Conservation (phyloP, 2,797 vertebrate species). For the Staurois parvus region DNA sequence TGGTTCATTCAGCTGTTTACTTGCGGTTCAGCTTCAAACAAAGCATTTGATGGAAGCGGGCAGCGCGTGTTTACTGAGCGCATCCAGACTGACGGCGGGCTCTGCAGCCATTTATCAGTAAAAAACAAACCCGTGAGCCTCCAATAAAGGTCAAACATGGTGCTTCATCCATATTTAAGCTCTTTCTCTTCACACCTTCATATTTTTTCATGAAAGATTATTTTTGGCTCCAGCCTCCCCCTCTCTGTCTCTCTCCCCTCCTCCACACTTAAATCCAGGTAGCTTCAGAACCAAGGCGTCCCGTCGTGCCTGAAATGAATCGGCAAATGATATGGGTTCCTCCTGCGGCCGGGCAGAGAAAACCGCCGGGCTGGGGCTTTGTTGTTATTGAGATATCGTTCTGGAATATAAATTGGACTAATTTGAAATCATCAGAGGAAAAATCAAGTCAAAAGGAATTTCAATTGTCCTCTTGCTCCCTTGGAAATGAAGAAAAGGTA, state of each 20-base stretch:
- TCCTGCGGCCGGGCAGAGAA: conserved; percentile 61
- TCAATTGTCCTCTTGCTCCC: conserved; percentile 66
- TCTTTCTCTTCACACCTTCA: conserved; percentile 1
- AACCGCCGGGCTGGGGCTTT: conserved; percentile 64
- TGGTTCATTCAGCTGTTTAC: background rate
- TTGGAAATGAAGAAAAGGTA: conserved; percentile 49
- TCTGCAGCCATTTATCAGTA: background rate
- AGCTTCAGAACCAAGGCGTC: conserved; percentile 65
- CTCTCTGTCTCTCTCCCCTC: conserved; percentile 35
- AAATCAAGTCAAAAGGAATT: conserved; percentile 69
- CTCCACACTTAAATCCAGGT: conserved; percentile 34
- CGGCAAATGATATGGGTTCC: conserved; percentile 70
- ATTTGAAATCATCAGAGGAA: conserved; percentile 72
- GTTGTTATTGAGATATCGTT: conserved; percentile 61
- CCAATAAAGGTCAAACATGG: background rate
- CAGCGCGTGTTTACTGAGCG: background rate
- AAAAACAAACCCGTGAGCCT: background rate
- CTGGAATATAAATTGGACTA: conserved; percentile 71
- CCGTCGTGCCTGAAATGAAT: conserved; percentile 76
- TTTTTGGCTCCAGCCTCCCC: background rate
- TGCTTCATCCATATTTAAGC: conserved; percentile 17
- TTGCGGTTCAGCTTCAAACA: background rate
- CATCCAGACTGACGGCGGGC: background rate
- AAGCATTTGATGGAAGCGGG: background rate
- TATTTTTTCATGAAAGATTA: conserved; percentile 42